Evolutionary conservation across 1,140 invertebrate genomes (phyloP).

Genomic region (Tetramorium simillimum): DNA sequence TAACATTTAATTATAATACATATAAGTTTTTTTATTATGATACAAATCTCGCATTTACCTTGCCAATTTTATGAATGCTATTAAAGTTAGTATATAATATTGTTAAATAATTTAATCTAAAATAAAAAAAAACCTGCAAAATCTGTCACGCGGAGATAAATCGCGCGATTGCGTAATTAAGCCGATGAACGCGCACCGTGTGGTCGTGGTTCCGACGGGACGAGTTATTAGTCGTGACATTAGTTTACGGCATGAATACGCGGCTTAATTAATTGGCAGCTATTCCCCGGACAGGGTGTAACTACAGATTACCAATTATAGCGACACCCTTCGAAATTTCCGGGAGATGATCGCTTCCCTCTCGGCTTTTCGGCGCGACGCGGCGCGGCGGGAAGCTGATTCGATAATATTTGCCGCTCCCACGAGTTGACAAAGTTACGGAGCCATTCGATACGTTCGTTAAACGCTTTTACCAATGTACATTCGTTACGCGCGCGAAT

Average conservation of each 20-base stretch:
- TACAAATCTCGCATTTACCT: background rate
- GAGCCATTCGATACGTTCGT: background rate
- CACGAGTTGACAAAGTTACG: slow-evolving; percentile 13
- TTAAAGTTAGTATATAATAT: background rate
- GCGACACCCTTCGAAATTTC: slow-evolving; percentile 74
- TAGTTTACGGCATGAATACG: slow-evolving; percentile 76
- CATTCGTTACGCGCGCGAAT: background rate
- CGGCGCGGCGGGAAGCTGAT: background rate
- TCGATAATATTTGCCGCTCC: slow-evolving; percentile 45
- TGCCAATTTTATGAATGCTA: background rate
- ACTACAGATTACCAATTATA: slow-evolving; percentile 75
- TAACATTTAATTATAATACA: background rate
- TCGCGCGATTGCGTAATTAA: slow-evolving; percentile 45
- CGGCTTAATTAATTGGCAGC: slow-evolving; percentile 78
- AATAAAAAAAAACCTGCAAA: background rate
- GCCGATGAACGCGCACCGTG: slow-evolving; percentile 25
- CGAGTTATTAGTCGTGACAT: slow-evolving; percentile 78
- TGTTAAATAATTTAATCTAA: background rate
- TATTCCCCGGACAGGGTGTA: slow-evolving; percentile 73
- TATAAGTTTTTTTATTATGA: background rate
- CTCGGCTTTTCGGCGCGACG: slow-evolving; percentile 36
- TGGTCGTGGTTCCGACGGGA: slow-evolving; percentile 63
- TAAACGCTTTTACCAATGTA: slow-evolving; percentile 17
- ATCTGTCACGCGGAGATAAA: slow-evolving; percentile 8
- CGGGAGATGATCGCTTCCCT: slow-evolving; percentile 44